A percentile compares a stretch with the other conserved stretches of the same genome.
Conservation (phyloP, 2,797 vertebrate genomes). For the Distichodus sexfasciatus region DNA sequence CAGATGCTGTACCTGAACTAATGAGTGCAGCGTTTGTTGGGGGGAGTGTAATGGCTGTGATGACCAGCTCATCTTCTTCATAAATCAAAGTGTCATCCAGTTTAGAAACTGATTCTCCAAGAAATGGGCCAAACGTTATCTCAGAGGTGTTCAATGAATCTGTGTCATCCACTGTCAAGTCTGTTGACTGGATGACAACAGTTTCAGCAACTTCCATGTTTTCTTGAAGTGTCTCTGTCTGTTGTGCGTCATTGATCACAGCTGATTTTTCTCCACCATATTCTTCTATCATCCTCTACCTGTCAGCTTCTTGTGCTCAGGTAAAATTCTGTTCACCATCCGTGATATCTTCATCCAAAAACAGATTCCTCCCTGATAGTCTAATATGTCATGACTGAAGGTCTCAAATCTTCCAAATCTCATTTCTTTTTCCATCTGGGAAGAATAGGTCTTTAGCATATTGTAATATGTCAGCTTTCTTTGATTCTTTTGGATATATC, state of each 20-base stretch:
- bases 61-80: constrained; percentile 6
- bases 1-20: not conserved
- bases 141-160: constrained; percentile 15
- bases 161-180: not conserved
- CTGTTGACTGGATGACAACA: not conserved
- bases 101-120: constrained; percentile 14
- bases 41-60: not conserved
- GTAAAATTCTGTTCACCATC: constrained; percentile 30
- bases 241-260: too few species aligned
- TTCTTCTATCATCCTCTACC: not conserved
- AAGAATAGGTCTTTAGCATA: constrained; percentile 43
- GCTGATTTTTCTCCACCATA: not conserved
- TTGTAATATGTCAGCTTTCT: constrained; percentile 31
- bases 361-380: constrained; percentile 14
- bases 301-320: not conserved
- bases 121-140: constrained; percentile 13
- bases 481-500: constrained; percentile 35
- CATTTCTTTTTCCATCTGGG: constrained; percentile 16
- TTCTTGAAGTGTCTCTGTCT: not conserved
- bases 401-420: constrained; percentile 6
- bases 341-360: constrained; percentile 12
- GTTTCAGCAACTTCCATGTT: too few species aligned
- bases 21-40: not conserved
- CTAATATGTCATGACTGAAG: constrained; percentile 17
- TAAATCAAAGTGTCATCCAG: constrained; percentile 27